phyloP scores from a whole-genome alignment of 2,797 vertebrate species.

The Salmo trutta region DNA sequence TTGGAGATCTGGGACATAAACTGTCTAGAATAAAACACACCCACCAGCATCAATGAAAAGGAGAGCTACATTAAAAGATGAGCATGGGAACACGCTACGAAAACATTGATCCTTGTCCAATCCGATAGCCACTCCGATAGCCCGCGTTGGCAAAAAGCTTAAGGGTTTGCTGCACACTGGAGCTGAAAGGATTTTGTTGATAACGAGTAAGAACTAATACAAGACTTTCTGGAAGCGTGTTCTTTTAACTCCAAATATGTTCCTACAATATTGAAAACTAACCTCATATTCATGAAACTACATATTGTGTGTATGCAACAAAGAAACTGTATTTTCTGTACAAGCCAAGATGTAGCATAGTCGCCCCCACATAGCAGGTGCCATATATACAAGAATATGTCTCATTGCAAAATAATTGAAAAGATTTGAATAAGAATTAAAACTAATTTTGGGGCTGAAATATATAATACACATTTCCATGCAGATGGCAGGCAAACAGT shows the following conservation, averaged over 20 bases:
- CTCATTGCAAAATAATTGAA: background rate
- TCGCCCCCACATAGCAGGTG: background rate
- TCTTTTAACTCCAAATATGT: background rate
- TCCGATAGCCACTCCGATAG: constrained; percentile 49
- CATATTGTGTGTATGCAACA: background rate
- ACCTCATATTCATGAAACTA: background rate
- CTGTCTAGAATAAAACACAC: constrained; percentile 76
- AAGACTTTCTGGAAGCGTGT: background rate
- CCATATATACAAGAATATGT: background rate
- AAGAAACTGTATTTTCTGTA: background rate
- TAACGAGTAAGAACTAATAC: background rate
- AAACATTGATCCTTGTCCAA: constrained; percentile 45
- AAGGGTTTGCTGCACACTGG: constrained; percentile 24
- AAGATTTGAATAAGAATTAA: background rate
- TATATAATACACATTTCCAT: background rate
- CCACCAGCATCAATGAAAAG: constrained; percentile 63
- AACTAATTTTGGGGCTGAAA: background rate
- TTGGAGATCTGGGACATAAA: constrained; percentile 78
- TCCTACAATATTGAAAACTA: background rate
- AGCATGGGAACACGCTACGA: constrained; percentile 56
- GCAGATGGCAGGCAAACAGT: background rate
- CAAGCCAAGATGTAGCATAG: background rate
- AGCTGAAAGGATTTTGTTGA: background rate
- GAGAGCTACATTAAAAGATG: constrained; percentile 57
- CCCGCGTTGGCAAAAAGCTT: constrained; percentile 53